These are phyloP conservation scores for Nothura maculosa DNA, from an alignment of 2,797 vertebrate species.

Conservation along the genomic window DNA sequence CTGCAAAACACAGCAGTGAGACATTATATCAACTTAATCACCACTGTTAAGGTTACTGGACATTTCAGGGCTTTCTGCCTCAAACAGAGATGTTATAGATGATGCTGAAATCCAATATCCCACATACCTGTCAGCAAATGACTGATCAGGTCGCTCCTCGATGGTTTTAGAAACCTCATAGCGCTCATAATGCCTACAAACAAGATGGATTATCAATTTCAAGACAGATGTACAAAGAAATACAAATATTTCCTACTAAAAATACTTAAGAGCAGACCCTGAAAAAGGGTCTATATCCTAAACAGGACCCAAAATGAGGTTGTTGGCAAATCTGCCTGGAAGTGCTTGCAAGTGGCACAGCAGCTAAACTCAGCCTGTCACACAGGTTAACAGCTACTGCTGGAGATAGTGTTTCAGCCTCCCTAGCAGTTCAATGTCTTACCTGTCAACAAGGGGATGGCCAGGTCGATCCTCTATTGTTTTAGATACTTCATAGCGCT, in stretches of 20 bases:
- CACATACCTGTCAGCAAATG: constrained; percentile 74
- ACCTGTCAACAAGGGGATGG: constrained; percentile 79
- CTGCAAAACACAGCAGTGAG: neutral
- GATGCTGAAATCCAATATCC: neutral
- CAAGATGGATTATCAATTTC: neutral
- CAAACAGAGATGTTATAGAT: neutral
- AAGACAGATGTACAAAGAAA: neutral
- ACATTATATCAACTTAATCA: neutral
- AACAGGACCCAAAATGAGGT: neutral
- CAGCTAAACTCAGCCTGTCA: neutral
- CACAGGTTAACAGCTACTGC: neutral
- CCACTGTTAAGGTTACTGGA: neutral
- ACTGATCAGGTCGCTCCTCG: constrained; percentile 52
- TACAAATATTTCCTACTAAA: neutral
- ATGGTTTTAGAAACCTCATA: constrained; percentile 64
- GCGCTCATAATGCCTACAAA: constrained; percentile 53
- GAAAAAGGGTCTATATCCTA: neutral
- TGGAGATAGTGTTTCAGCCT: neutral
- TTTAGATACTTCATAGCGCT: constrained; percentile 66
- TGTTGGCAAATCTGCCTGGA: neutral
- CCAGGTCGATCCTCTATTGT: constrained; percentile 49
- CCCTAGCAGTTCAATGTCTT: neutral
- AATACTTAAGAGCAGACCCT: neutral
- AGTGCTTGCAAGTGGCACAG: neutral
- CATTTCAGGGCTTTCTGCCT: neutral